Percentiles rank a stretch among this genome's conserved stretches.
phyloP scores from a whole-genome alignment of 2,888 invertebrate genomes.

The Caenorhabditis zanzibari region DNA sequence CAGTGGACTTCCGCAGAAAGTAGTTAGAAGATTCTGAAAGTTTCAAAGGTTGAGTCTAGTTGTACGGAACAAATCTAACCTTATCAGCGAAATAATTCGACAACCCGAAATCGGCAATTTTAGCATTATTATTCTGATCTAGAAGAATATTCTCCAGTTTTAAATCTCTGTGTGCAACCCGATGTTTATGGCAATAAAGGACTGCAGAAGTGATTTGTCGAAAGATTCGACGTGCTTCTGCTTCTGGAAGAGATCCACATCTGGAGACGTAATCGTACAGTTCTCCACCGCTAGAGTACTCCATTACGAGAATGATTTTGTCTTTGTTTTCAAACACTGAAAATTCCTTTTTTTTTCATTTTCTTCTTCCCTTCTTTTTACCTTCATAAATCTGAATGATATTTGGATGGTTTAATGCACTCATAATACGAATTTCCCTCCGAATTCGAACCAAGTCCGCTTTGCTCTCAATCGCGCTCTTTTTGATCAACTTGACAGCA shows the following conservation, averaged over 20 bases:
- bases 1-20: constrained; percentile 86
- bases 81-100: constrained; percentile 90
- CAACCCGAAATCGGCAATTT: constrained; percentile 98
- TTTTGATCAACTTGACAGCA: constrained; percentile 90
- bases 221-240: constrained; percentile 95
- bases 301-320: constrained; percentile 99
- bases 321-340: constrained; percentile 99
- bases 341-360: constrained; percentile 81
- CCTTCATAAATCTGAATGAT: constrained; percentile 99
- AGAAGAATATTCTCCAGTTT: constrained; percentile 86
- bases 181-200: constrained; percentile 95
- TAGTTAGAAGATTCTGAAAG: constrained; percentile 83
- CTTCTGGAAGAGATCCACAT: constrained; percentile 88
- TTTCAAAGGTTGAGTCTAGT: not conserved
- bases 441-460: constrained; percentile 96
- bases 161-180: constrained; percentile 85
- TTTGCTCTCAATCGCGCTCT: constrained; percentile 87
- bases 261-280: constrained; percentile 96
- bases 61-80: constrained; percentile 30
- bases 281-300: constrained; percentile 98
- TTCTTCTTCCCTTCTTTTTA: constrained; percentile 83
- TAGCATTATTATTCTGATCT: constrained; percentile 84
- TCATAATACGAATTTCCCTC: constrained; percentile 99
- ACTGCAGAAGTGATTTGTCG: constrained; percentile 97
- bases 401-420: constrained; percentile 96